These are phyloP conservation scores for Lutraria rhynchaena DNA, from an alignment of 1,140 invertebrate genomes.

Conservation along the genomic window DNA sequence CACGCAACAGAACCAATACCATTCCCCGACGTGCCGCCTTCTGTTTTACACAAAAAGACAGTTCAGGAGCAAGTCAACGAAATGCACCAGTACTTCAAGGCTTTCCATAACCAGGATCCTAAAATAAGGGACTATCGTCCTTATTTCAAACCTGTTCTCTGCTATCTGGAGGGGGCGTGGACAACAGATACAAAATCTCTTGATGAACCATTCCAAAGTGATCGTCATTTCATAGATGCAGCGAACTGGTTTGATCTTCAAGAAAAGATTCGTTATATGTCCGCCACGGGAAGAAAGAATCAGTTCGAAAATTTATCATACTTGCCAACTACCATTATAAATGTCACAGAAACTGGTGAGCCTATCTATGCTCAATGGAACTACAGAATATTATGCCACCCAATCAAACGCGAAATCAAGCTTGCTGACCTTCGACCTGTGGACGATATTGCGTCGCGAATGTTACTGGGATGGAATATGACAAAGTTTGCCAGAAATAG, in stretches of 20 bases:
- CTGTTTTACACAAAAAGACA: constrained; percentile 66
- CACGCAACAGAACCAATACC: constrained; percentile 70
- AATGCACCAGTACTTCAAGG: constrained; percentile 76
- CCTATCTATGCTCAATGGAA: constrained; percentile 74
- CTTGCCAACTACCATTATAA: constrained; percentile 64
- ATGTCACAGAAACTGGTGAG: constrained; percentile 58
- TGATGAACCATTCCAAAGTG: constrained; percentile 68
- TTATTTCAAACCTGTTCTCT: constrained; percentile 77
- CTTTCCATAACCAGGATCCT: constrained; percentile 68
- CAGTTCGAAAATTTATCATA: constrained; percentile 69
- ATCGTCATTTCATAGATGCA: constrained; percentile 69
- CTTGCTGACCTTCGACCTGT: constrained; percentile 62
- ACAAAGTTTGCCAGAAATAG: constrained; percentile 30
- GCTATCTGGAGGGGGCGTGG: constrained; percentile 79
- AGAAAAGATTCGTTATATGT: constrained; percentile 68
- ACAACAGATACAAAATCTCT: constrained; percentile 64
- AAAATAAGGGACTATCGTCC: constrained; percentile 66
- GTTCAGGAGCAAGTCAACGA: constrained; percentile 72
- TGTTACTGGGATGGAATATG: constrained; percentile 44
- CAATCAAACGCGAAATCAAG: constrained; percentile 62
- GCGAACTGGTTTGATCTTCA: constrained; percentile 65
- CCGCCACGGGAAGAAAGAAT: constrained; percentile 70
- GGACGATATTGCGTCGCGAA: constrained; percentile 67
- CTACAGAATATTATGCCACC: constrained; percentile 77
- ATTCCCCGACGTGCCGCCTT: constrained; percentile 73